These are phyloP conservation scores for Cyphomyrus discorhynchus DNA, from an alignment of 2,113 vertebrate species.

Conservation along the genomic window DNA sequence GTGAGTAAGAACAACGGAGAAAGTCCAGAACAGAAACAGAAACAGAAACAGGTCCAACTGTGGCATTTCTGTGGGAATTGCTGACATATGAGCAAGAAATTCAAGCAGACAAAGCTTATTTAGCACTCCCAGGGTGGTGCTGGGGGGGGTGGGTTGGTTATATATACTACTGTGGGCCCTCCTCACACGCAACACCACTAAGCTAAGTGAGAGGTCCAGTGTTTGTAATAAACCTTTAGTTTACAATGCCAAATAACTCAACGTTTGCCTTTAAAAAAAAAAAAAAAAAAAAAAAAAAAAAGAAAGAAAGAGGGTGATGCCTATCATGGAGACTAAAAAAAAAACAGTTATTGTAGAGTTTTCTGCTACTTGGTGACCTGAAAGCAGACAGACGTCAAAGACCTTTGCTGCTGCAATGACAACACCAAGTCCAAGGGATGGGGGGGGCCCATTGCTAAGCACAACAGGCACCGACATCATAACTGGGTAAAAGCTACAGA, in stretches of 20 bases:
- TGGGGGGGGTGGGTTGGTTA: not conserved
- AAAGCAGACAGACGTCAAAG: not conserved
- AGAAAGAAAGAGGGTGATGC: not conserved
- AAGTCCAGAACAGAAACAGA: not conserved
- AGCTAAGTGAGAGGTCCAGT: not conserved
- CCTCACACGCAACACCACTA: not conserved
- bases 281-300: not conserved
- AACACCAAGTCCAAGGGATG: not conserved
- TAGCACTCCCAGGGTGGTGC: not conserved
- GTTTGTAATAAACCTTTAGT: not conserved
- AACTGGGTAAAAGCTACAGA: not conserved
- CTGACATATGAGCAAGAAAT: not conserved
- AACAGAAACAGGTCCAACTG: not conserved
- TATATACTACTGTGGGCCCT: not conserved
- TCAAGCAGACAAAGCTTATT: not conserved
- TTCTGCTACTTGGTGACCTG: not conserved
- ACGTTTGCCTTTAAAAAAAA: rapidly evolving
- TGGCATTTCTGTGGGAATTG: not conserved
- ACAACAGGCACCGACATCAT: not conserved
- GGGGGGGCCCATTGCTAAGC: not conserved
- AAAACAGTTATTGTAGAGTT: not conserved
- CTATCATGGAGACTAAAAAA: not conserved
- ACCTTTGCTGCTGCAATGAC: not conserved
- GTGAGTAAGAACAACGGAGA: not conserved
- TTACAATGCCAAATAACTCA: not conserved